Evolutionary conservation across 2,113 vertebrate genomes (phyloP).

Genomic region (Pygoscelis antarcticus): DNA sequence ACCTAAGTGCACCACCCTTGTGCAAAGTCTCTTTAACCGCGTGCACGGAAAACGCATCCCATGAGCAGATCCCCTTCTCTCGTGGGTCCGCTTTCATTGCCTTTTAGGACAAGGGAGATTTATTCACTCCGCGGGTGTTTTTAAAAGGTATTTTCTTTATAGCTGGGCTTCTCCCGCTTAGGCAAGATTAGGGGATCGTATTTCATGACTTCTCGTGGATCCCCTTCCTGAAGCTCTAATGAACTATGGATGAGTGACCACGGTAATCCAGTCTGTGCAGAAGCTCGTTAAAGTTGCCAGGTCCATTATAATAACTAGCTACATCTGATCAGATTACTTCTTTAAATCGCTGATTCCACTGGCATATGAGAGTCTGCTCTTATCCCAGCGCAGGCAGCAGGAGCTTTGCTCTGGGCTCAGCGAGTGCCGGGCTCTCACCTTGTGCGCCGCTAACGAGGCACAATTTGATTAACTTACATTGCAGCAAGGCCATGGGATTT

Average conservation of each 20-base stretch:
- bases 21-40: accelerated
- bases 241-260: conserved; percentile 66
- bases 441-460: neutral
- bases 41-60: neutral
- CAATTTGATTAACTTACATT: neutral
- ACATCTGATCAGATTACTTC: conserved; percentile 57
- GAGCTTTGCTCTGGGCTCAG: neutral
- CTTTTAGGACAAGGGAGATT: conserved; percentile 51
- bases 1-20: neutral
- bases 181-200: conserved; percentile 57
- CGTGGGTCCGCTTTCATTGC: neutral
- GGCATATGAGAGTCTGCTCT: neutral
- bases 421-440: neutral
- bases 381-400: neutral
- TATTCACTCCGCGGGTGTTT: conserved; percentile 47
- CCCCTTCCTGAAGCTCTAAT: conserved; percentile 52
- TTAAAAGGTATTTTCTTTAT: conserved; percentile 57
- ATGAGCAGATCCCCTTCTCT: neutral
- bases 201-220: conserved; percentile 63
- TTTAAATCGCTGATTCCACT: neutral
- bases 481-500: neutral
- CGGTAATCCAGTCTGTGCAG: conserved; percentile 66
- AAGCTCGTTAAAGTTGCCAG: conserved; percentile 56
- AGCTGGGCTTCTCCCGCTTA: conserved; percentile 53
- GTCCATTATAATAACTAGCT: conserved; percentile 38